Conservation (phyloP, 1,140 invertebrate genomes). For the Liolophura sinensis region DNA sequence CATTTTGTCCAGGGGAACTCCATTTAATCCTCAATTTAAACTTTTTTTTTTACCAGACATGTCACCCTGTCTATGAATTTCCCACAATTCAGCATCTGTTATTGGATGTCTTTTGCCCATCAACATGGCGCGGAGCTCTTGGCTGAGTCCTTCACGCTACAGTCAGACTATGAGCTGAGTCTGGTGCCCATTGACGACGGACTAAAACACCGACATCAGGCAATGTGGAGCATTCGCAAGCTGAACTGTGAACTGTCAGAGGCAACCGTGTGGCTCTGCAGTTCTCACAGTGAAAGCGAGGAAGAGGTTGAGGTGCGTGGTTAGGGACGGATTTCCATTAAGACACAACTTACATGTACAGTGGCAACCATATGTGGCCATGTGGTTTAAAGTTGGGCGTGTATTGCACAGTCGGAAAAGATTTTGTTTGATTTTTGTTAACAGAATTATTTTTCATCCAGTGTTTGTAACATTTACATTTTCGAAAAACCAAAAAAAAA, state of each 20-base stretch:
- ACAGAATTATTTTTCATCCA: no score
- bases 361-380: no score
- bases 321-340: no score
- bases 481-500: no score
- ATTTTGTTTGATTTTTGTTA: no score
- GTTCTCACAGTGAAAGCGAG: constrained; percentile 59
- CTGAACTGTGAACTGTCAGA: constrained; percentile 91
- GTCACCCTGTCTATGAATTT: constrained; percentile 83
- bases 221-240: constrained; percentile 89
- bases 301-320: constrained; percentile 31
- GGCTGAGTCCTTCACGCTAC: constrained; percentile 74
- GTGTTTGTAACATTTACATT: no score
- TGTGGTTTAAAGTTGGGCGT: no score
- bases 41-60: constrained; percentile 63
- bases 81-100: constrained; percentile 90
- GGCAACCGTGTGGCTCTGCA: constrained; percentile 90
- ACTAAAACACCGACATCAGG: constrained; percentile 80
- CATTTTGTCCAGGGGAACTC: constrained; percentile 29
- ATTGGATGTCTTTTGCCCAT: constrained; percentile 98
- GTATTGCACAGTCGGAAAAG: no score
- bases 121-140: constrained; percentile 90
- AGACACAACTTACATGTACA: no score
- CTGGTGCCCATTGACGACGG: constrained; percentile 81
- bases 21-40: constrained; percentile 18
- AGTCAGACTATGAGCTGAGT: constrained; percentile 64